A percentile compares a stretch with the other conserved stretches of the same genome.
phyloP scores from a whole-genome alignment of 1,140 invertebrate genomes.

The Fopius arisanus region DNA sequence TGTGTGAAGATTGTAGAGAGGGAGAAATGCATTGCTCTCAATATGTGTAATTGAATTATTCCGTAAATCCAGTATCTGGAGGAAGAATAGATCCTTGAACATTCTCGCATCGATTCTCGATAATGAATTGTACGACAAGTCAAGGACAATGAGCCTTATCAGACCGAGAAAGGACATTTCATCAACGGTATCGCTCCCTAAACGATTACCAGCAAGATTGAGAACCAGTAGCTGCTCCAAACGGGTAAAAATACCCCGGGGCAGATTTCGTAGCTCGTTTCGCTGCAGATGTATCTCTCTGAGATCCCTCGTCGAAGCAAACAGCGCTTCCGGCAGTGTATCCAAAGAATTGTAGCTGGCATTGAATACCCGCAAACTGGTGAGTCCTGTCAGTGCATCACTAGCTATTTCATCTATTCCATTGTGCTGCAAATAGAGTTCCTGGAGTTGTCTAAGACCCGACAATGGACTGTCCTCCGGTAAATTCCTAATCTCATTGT shows the following conservation, averaged over 20 bases:
- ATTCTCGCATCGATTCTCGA: constrained; percentile 83
- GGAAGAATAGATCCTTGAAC: constrained; percentile 86
- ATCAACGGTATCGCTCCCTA: constrained; percentile 83
- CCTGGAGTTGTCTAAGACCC: constrained; percentile 76
- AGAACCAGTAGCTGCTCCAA: constrained; percentile 84
- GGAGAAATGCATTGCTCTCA: constrained; percentile 85
- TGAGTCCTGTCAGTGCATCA: constrained; percentile 78
- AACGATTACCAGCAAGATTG: constrained; percentile 86
- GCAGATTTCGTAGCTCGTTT: constrained; percentile 81
- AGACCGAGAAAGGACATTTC: constrained; percentile 84
- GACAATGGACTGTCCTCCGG: constrained; percentile 77
- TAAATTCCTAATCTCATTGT: constrained; percentile 77
- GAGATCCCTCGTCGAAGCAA: constrained; percentile 78
- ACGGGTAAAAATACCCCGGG: constrained; percentile 82
- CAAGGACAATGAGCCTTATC: constrained; percentile 83
- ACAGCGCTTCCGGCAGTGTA: constrained; percentile 79
- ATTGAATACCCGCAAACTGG: constrained; percentile 80
- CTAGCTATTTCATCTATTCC: constrained; percentile 81
- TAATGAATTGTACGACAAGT: constrained; percentile 84
- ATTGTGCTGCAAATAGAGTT: constrained; percentile 83
- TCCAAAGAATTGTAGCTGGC: constrained; percentile 83
- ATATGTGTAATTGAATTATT: constrained; percentile 89
- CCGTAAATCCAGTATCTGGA: constrained; percentile 86
- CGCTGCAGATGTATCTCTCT: constrained; percentile 84
- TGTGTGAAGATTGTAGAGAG: constrained; percentile 86